Base-by-base conservation (phyloP, 2,888 invertebrate species). In the Myathropa florea region DNA sequence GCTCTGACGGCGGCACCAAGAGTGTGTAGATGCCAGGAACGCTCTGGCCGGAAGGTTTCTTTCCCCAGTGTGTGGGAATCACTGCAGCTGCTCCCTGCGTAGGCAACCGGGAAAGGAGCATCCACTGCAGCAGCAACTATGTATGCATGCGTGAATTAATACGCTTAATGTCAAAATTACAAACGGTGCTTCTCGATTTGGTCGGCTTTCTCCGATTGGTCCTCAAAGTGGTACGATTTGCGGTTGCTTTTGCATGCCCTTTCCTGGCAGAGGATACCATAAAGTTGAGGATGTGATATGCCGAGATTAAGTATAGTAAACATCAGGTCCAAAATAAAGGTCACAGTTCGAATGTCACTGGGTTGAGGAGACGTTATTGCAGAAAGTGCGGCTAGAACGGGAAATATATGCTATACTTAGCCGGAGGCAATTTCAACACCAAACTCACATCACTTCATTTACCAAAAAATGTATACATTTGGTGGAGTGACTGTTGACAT, bases 11-110 rank as follows among this genome's bases (percentile, higher is more conserved):
- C 14, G 14, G 39, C 39, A 18, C 64, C 65, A 24, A 60, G 30
- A 82, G 78, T 72, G 82, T 70, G 83, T 86, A 63, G 71, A 67
- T 72, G 65, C 53, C 26, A 63, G 23, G 53, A 65, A 67, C 23
- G 57, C 26, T 59, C 64, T 2, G n/a, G 2, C 18, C 18, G 39
- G 2, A 46, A 46, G 39, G 14, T n/a, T n/a, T 57, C 14, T 23
- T 64, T 46, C n/a, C 18, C n/a, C 39, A n/a, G 14, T 46, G 71
- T 81, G 81, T 85, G 77, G 81, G 81, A 85, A 85, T 80, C 76
- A 81, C 72, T 83, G 89, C 83, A 88, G 88, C 61, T 83, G 87
- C 67, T 81, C 24, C 14, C 39, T 72, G 77, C 79, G 72, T 78
- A 57, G 72, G 61, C 57, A 71, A 24, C 73, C 72, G 55, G 18